phyloP scores from a whole-genome alignment of 1,140 invertebrate genomes.

The Acromyrmex charruanus region DNA sequence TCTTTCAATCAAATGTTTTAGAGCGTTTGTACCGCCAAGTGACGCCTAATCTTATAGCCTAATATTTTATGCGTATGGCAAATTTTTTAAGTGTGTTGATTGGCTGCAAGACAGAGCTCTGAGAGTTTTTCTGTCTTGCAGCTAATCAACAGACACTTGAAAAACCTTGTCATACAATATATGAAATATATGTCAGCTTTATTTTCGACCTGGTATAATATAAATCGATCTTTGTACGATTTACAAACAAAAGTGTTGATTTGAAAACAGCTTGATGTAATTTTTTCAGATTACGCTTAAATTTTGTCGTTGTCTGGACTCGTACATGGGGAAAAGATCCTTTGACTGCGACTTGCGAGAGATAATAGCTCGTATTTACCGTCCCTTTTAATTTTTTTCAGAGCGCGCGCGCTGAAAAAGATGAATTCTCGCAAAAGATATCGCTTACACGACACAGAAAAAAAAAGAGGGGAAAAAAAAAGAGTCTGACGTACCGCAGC shows the following conservation, averaged over 20 bases:
- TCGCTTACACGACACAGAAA: constrained; percentile 31
- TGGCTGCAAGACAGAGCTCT: too few species aligned
- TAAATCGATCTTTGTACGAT: too few species aligned
- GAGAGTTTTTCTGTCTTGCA: too few species aligned
- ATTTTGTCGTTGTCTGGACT: background rate
- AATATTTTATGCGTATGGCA: too few species aligned
- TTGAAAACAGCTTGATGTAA: background rate
- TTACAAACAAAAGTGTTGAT: background rate
- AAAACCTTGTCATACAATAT: too few species aligned
- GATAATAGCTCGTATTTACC: constrained; percentile 50
- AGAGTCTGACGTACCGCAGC: constrained; percentile 35
- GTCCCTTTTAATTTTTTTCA: constrained; percentile 56
- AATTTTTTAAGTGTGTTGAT: too few species aligned
- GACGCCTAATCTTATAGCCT: too few species aligned
- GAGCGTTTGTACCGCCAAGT: too few species aligned
- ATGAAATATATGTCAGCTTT: too few species aligned
- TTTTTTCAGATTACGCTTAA: background rate
- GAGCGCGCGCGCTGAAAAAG: background rate
- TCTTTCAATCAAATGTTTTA: too few species aligned
- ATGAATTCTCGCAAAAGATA: constrained; percentile 39
- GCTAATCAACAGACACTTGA: too few species aligned
- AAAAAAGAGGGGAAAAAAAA: background rate
- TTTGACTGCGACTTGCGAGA: constrained; percentile 32
- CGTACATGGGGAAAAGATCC: background rate
- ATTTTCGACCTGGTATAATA: too few species aligned